phyloP scores from a whole-genome alignment of 1,140 invertebrate genomes.

The Solenopsis fugax region DNA sequence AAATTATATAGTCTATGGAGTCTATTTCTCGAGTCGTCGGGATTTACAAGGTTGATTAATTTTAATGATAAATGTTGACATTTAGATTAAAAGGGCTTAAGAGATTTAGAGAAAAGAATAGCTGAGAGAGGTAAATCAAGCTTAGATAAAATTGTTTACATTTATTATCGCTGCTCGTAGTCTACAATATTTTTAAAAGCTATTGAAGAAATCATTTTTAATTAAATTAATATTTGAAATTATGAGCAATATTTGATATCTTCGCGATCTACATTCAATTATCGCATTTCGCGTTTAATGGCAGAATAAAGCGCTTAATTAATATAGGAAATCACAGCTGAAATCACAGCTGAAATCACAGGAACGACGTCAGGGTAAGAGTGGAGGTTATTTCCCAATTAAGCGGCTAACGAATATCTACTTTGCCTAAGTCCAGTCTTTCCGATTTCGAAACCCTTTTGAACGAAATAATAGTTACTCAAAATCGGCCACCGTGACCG shows the following conservation, averaged over 20 bases:
- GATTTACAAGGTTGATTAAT: conserved; percentile 32
- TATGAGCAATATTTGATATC: neutral
- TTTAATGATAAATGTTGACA: conserved; percentile 30
- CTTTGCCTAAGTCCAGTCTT: conserved; percentile 64
- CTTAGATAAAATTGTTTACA: neutral
- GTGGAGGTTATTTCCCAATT: conserved; percentile 64
- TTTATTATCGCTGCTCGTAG: neutral
- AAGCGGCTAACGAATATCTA: conserved; percentile 57
- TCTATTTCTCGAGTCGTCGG: conserved; percentile 33
- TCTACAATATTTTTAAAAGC: neutral
- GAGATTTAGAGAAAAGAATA: neutral
- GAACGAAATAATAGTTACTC: conserved; percentile 78
- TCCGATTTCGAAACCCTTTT: conserved; percentile 50
- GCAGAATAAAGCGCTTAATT: neutral
- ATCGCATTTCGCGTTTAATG: neutral
- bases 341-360: conserved; percentile 1
- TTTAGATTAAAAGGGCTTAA: neutral
- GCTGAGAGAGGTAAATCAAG: neutral
- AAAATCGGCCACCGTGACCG: conserved; percentile 54
- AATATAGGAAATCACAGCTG: neutral
- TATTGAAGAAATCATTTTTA: neutral
- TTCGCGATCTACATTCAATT: neutral
- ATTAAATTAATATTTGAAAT: conserved; percentile 3
- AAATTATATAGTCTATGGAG: conserved; percentile 69
- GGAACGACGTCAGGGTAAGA: conserved; percentile 20